Percentiles rank a stretch among this genome's conserved stretches.
phyloP scores from a whole-genome alignment of 2,888 invertebrate genomes.

The Eurois occulta region DNA sequence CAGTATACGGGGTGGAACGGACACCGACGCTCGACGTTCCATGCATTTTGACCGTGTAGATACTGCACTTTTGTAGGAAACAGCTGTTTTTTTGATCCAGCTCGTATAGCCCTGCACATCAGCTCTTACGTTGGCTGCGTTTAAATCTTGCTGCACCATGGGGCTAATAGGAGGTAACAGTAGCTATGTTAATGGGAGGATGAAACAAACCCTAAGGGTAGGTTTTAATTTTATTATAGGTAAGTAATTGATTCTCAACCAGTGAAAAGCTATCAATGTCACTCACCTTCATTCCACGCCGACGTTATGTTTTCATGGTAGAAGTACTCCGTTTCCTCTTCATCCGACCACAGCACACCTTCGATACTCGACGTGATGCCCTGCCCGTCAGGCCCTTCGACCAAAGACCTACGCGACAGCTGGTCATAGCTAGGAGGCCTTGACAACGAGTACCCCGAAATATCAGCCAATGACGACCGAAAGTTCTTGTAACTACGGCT shows the following conservation, averaged over 20 bases:
- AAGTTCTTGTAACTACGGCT: constrained; percentile 87
- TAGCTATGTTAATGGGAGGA: neutral
- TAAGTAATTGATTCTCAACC: neutral
- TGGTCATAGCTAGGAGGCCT: constrained; percentile 88
- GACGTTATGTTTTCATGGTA: constrained; percentile 88
- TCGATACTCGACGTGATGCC: constrained; percentile 89
- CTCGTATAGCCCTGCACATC: too few relatives aligned
- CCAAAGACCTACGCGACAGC: constrained; percentile 85
- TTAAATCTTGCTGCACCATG: too few relatives aligned
- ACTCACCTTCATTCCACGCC: constrained; percentile 88
- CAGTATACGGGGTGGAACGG: too few relatives aligned
- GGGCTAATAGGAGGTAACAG: neutral
- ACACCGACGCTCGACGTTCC: too few relatives aligned
- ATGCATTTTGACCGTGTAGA: too few relatives aligned
- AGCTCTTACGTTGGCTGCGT: too few relatives aligned
- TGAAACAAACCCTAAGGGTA: too few relatives aligned
- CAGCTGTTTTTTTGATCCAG: too few relatives aligned
- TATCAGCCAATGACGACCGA: constrained; percentile 84
- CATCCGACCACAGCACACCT: constrained; percentile 89
- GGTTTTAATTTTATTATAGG: neutral
- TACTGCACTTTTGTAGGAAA: too few relatives aligned
- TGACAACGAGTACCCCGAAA: constrained; percentile 81
- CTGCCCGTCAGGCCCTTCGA: constrained; percentile 82
- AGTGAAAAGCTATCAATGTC: neutral
- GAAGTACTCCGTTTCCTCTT: constrained; percentile 89